phyloP scores from a whole-genome alignment of 2,797 vertebrate species.

The Arnoldichthys spilopterus region DNA sequence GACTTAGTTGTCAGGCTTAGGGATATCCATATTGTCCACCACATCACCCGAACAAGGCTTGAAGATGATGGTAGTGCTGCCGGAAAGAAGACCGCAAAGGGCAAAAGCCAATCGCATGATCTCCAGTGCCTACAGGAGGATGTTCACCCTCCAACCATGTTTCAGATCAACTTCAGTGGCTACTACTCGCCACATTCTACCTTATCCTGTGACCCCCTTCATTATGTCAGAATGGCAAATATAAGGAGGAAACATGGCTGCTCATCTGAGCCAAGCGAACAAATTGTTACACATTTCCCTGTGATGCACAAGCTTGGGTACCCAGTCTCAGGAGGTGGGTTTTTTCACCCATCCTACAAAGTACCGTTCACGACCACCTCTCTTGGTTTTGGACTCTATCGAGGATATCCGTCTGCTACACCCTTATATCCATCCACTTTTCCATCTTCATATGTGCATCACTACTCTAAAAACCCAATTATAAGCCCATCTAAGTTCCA shows the following conservation, averaged over 20 bases:
- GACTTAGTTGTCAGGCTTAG: slow-evolving; percentile 88
- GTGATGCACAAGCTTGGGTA: slow-evolving; percentile 87
- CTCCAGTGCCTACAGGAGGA: slow-evolving; percentile 87
- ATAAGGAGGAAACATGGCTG: slow-evolving; percentile 83
- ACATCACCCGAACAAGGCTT: slow-evolving; percentile 59
- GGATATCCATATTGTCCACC: slow-evolving; percentile 90
- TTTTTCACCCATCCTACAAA: slow-evolving; percentile 85
- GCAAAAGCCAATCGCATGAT: slow-evolving; percentile 53
- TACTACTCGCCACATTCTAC: slow-evolving; percentile 93
- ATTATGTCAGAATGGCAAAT: slow-evolving; percentile 92
- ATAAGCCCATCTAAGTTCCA: slow-evolving; percentile 95
- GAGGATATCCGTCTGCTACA: slow-evolving; percentile 85
- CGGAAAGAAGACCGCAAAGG: slow-evolving; percentile 68
- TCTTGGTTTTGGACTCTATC: slow-evolving; percentile 92
- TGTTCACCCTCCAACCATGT: slow-evolving; percentile 89
- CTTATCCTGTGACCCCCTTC: slow-evolving; percentile 90
- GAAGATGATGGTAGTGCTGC: slow-evolving; percentile 59
- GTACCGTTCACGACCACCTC: slow-evolving; percentile 85
- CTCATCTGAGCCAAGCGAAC: slow-evolving; percentile 50
- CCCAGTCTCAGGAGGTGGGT: slow-evolving; percentile 81
- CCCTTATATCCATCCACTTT: slow-evolving; percentile 88
- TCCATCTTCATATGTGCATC: slow-evolving; percentile 82
- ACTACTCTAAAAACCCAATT: slow-evolving; percentile 90
- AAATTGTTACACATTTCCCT: slow-evolving; percentile 83
- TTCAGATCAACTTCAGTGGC: slow-evolving; percentile 95